Evolutionary conservation across 1,140 invertebrate genomes (phyloP).

Genomic region (Diploscapter pachys): DNA sequence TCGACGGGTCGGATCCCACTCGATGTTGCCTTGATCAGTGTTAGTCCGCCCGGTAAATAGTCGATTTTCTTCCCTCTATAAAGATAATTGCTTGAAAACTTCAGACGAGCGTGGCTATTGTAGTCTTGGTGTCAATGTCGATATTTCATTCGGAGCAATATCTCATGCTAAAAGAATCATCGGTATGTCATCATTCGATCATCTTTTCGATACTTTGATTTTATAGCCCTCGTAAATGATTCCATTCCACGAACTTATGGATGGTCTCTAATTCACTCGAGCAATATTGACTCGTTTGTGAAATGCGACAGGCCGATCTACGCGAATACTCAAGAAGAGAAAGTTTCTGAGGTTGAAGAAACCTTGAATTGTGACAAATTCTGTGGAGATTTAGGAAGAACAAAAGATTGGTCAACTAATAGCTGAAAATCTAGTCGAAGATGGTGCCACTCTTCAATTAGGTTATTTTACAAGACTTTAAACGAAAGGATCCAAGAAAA

Average conservation of each 20-base stretch:
- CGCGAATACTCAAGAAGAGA: constrained; percentile 69
- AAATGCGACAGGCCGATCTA: constrained; percentile 63
- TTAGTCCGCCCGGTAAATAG: constrained; percentile 75
- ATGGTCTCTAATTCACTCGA: constrained; percentile 79
- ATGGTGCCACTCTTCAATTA: constrained; percentile 89
- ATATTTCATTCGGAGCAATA: constrained; percentile 78
- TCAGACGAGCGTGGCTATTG: constrained; percentile 76
- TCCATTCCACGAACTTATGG: constrained; percentile 86
- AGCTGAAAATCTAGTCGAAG: constrained; percentile 79
- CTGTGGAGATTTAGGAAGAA: background rate
- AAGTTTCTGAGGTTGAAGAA: constrained; percentile 66
- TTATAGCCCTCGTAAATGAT: constrained; percentile 70
- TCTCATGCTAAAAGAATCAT: constrained; percentile 81
- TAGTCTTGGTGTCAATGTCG: constrained; percentile 84
- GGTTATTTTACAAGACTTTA: constrained; percentile 62
- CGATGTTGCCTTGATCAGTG: constrained; percentile 80
- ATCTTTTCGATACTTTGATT: constrained; percentile 9
- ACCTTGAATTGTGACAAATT: background rate
- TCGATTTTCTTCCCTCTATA: constrained; percentile 17
- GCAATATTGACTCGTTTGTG: constrained; percentile 82
- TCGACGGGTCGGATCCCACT: constrained; percentile 75
- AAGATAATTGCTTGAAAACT: background rate
- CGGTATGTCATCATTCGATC: constrained; percentile 65
- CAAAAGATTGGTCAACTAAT: constrained; percentile 23
- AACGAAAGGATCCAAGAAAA: constrained; percentile 1